Evolutionary conservation across 2,113 vertebrate species (phyloP), one percentile per base, ranked within the genome.

Genomic region (Xenopus tropicalis): DNA sequence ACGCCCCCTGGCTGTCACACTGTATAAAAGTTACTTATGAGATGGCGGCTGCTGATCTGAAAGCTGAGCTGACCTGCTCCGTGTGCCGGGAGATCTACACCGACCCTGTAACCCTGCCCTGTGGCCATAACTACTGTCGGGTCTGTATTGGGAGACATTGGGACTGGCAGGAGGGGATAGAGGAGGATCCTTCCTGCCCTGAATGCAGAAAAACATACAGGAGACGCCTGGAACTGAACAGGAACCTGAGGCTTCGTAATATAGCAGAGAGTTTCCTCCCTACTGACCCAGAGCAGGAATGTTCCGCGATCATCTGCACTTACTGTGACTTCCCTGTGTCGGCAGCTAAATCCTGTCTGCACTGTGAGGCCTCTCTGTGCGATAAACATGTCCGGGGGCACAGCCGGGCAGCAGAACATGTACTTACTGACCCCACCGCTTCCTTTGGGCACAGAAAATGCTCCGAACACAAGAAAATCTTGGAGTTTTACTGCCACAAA

Each of bases 401-500:
- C 59, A 24, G 22, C 22, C 2, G 17, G 21, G 14, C 23, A 9
- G 5, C 1, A 5, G 13, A 17, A 13, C 46, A 48, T 5, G 13
- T 48, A 2, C 14, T 48, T 14, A 16, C 23, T 23, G 59, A 61
- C 11, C 59, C 59, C 13, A 61, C 59, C 22, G 25, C 11, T 25
- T 16, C 58, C 21, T 24, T 61, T 22, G 58, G 24, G 19, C 1
- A 16, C 3, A 29, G 59, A 17, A 25, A 61, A 61, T 61, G 59
- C 23, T 11, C 23, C 0, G 16, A 25, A 6, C 59, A 61, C 4
- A 24, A 24, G 25, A 64, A 72, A 14, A 19, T 65, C 2, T 20
- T 73, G 51, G 54, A 73, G 22, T 73, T 58, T 23, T 66, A 73
- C 52, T 73, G 71, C 13, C 4, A 29, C 1, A 37, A 29, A 21